Evolutionary conservation across 2,113 vertebrate genomes (phyloP).

Genomic region (Lophius piscatorius): DNA sequence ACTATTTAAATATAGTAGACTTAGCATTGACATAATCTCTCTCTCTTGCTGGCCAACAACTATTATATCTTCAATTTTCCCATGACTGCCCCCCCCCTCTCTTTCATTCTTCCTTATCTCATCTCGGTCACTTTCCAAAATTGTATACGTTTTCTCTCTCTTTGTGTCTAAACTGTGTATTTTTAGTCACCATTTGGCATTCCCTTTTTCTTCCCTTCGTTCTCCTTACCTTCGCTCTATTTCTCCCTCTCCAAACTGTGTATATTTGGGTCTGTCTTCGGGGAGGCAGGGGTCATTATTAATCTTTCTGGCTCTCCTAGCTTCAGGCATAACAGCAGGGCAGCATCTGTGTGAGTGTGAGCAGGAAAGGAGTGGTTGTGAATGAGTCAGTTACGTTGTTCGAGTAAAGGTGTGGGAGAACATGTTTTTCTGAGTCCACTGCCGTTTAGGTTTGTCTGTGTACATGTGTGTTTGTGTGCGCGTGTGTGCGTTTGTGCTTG

Average conservation of each 20-base stretch:
- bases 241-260: constrained; percentile 78
- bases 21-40: constrained; percentile 11
- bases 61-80: not conserved
- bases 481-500: constrained; percentile 44
- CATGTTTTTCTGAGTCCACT: constrained; percentile 59
- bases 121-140: constrained; percentile 33
- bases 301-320: constrained; percentile 82
- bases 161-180: constrained; percentile 60
- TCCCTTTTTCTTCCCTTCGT: constrained; percentile 46
- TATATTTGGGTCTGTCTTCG: constrained; percentile 80
- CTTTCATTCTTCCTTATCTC: constrained; percentile 9
- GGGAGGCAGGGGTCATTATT: constrained; percentile 83
- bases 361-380: constrained; percentile 55
- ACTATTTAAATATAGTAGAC: not conserved
- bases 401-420: constrained; percentile 61
- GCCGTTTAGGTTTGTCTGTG: constrained; percentile 34
- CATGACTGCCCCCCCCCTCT: constrained; percentile 16
- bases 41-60: no score
- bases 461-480: no score
- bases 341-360: constrained; percentile 70
- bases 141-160: constrained; percentile 45
- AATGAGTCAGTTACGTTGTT: constrained; percentile 70
- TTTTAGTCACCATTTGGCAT: constrained; percentile 60
- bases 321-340: constrained; percentile 81
- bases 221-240: constrained; percentile 53